Evolutionary conservation across 2,113 vertebrate species (phyloP).

Genomic region (Ivindomyrus marchei): DNA sequence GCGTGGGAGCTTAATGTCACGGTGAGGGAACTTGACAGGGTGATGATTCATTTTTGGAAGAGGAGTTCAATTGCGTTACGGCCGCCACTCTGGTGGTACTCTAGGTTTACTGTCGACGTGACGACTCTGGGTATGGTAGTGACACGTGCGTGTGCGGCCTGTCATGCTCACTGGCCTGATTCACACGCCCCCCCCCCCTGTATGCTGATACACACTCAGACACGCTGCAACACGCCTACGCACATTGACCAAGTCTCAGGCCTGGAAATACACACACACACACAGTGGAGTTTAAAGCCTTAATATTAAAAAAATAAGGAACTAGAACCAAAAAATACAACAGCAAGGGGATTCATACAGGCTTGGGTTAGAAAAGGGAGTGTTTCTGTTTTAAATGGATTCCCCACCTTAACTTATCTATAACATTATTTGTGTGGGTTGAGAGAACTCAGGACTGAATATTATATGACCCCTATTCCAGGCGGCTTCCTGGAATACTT

Average conservation of each 20-base stretch:
- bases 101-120: background rate
- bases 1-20: background rate
- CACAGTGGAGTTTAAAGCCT: background rate
- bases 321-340: background rate
- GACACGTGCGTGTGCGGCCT: background rate
- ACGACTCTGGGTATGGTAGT: background rate
- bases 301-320: background rate
- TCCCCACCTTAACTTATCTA: background rate
- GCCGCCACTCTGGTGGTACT: too few species aligned
- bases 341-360: background rate
- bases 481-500: background rate
- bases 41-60: conserved; percentile 6
- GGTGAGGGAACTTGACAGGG: background rate
- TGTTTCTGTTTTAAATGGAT: background rate
- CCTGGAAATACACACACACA: background rate
- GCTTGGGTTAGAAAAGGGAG: background rate
- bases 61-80: background rate
- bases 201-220: background rate
- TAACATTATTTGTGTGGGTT: background rate
- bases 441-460: background rate
- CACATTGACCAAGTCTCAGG: background rate
- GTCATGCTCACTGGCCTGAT: background rate
- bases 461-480: background rate
- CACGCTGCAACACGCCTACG: background rate
- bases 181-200: background rate